A percentile compares a stretch with the other conserved stretches of the same genome.
phyloP scores from a whole-genome alignment of 2,888 invertebrate genomes.

The Cheilosia pagana region DNA sequence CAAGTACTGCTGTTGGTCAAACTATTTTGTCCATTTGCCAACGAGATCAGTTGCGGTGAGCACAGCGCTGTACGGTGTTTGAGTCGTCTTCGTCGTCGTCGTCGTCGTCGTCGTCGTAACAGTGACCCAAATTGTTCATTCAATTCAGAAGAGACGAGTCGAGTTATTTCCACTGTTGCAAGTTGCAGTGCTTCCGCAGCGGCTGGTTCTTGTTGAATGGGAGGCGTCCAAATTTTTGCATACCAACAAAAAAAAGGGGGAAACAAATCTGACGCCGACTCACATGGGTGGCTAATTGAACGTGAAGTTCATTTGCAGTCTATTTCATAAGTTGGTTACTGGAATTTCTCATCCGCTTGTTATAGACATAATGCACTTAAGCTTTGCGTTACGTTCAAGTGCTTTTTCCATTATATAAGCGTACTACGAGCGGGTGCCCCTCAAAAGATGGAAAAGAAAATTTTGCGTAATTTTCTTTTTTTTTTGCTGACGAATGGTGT shows the following conservation, averaged over 20 bases:
- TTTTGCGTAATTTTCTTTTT: slow-evolving; percentile 72
- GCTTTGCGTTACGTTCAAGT: slow-evolving; percentile 45
- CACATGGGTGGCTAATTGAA: slow-evolving; percentile 60
- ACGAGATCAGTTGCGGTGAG: slow-evolving; percentile 57
- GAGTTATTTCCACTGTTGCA: slow-evolving; percentile 47
- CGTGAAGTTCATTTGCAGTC: slow-evolving; percentile 69
- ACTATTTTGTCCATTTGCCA: slow-evolving; percentile 73
- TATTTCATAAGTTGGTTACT: slow-evolving; percentile 73
- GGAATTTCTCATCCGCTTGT: slow-evolving; percentile 27
- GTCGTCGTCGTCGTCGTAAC: slow-evolving; percentile 62
- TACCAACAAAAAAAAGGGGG: slow-evolving; percentile 14
- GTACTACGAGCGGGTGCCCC: no score
- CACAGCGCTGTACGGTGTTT: not conserved
- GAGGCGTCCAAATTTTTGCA: slow-evolving; percentile 45
- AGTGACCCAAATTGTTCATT: slow-evolving; percentile 66
- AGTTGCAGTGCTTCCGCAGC: no score
- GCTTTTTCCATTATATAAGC: slow-evolving; percentile 67
- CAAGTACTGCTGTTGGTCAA: slow-evolving; percentile 43
- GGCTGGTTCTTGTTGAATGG: not conserved
- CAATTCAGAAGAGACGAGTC: slow-evolving; percentile 27
- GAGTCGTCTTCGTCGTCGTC: slow-evolving; percentile 54
- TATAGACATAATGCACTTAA: slow-evolving; percentile 41
- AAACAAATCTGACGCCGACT: slow-evolving; percentile 18
- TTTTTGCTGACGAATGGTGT: slow-evolving; percentile 60
- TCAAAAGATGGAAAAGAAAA: not conserved